phyloP scores from a whole-genome alignment of 2,113 vertebrate species.

The Saguinus imperator region DNA sequence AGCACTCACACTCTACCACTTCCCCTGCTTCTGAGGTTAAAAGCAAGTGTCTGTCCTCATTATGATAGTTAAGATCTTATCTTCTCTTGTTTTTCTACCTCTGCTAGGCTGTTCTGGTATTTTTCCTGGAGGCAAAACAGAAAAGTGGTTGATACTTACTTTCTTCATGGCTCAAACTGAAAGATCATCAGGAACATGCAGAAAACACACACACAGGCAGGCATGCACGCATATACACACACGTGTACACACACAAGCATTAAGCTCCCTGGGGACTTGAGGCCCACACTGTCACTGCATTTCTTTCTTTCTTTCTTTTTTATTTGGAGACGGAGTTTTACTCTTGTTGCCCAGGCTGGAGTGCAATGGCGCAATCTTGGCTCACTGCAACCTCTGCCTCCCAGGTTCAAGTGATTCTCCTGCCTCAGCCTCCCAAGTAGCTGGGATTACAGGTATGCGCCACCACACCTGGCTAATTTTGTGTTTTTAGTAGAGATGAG shows the following conservation, averaged over 20 bases:
- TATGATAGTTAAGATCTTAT: conserved; percentile 65
- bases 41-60: conserved; percentile 13
- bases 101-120: background rate
- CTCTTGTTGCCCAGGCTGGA: too few relatives aligned
- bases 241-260: background rate
- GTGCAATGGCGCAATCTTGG: too few relatives aligned
- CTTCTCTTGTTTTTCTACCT: conserved; percentile 64
- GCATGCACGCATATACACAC: too few relatives aligned
- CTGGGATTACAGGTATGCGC: too few relatives aligned
- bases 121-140: background rate
- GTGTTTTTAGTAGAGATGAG: too few relatives aligned
- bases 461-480: too few relatives aligned
- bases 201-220: background rate
- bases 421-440: too few relatives aligned
- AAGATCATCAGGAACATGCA: background rate
- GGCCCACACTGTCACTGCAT: too few relatives aligned
- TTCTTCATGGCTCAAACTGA: background rate
- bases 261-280: background rate
- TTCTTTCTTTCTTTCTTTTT: too few relatives aligned
- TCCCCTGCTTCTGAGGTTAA: conserved; percentile 60
- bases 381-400: too few relatives aligned
- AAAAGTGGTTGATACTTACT: conserved; percentile 26
- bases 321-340: too few relatives aligned
- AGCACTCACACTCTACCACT: conserved; percentile 52
- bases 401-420: too few relatives aligned